A percentile compares a stretch with the other conserved stretches of the same genome.
These are phyloP conservation scores for Dendrolimus punctatus DNA, from an alignment of 1,140 invertebrate species.

Conservation along the genomic window DNA sequence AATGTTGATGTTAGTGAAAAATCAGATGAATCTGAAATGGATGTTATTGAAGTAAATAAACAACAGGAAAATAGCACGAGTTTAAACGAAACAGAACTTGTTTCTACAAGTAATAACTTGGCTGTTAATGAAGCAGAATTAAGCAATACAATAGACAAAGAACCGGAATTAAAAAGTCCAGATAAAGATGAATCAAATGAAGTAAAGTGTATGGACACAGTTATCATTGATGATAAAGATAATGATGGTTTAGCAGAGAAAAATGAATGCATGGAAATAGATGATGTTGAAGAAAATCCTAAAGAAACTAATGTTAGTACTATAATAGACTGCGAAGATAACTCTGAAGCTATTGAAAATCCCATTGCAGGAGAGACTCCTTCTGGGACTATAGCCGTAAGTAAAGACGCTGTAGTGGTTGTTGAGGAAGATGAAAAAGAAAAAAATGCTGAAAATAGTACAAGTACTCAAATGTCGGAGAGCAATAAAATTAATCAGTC, in stretches of 20 bases:
- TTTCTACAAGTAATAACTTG: too few relatives aligned
- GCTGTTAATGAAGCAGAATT: not conserved
- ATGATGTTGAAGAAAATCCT: not conserved
- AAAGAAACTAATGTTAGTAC: constrained; percentile 4
- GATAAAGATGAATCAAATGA: not conserved
- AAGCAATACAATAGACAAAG: not conserved
- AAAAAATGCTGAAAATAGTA: constrained; percentile 14
- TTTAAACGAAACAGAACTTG: too few relatives aligned
- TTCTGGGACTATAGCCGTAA: constrained; percentile 1
- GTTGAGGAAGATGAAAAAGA: constrained; percentile 13
- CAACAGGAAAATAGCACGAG: too few relatives aligned
- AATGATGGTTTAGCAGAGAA: not conserved
- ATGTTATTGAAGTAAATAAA: not conserved
- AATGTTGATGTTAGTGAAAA: not conserved
- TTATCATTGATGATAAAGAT: constrained; percentile 1
- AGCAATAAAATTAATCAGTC: too few relatives aligned
- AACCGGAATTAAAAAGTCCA: not conserved
- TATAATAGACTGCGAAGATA: constrained; percentile 2
- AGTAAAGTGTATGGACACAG: not conserved
- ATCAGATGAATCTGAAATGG: not conserved
- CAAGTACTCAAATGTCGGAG: too few relatives aligned
- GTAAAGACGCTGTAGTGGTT: constrained; percentile 2
- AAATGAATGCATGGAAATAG: not conserved
- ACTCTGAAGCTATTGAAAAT: constrained; percentile 1
- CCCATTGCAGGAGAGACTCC: too few relatives aligned